phyloP scores from a whole-genome alignment of 1,140 invertebrate genomes.

The Megathymus violae region DNA sequence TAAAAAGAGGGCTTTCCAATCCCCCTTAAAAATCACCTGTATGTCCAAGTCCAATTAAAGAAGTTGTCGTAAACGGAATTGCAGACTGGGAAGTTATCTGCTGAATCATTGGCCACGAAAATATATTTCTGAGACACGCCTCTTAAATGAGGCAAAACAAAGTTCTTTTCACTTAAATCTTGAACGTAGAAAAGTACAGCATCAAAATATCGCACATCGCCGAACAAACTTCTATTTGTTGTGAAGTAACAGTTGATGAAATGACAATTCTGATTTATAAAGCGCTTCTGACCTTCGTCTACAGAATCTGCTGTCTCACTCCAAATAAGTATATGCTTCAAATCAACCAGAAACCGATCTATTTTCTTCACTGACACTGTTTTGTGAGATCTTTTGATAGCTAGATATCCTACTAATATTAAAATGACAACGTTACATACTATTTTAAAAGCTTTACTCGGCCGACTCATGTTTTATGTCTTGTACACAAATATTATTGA shows the following conservation, averaged over 20 bases:
- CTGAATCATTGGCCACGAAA: slow-evolving; percentile 71
- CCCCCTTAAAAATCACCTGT: slow-evolving; percentile 78
- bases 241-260: slow-evolving; percentile 65
- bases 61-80: slow-evolving; percentile 59
- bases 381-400: slow-evolving; percentile 40
- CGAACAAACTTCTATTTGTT: slow-evolving; percentile 55
- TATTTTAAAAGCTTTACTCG: slow-evolving; percentile 38
- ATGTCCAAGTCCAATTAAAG: slow-evolving; percentile 88
- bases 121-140: slow-evolving; percentile 75
- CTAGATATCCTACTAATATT: slow-evolving; percentile 32
- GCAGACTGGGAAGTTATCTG: slow-evolving; percentile 68
- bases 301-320: slow-evolving; percentile 43
- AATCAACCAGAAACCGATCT: slow-evolving; percentile 49
- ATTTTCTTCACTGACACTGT: slow-evolving; percentile 42
- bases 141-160: slow-evolving; percentile 48
- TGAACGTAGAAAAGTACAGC: slow-evolving; percentile 69
- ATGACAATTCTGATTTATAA: slow-evolving; percentile 51
- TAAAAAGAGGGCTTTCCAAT: no score
- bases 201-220: slow-evolving; percentile 68
- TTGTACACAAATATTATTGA: no score
- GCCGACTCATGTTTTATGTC: slow-evolving; percentile 34
- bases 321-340: slow-evolving; percentile 64
- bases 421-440: slow-evolving; percentile 38
- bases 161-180: slow-evolving; percentile 41
- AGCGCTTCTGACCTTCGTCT: slow-evolving; percentile 52